Conservation (phyloP, 2,888 invertebrate genomes). For the Poecilobothrus nobilitatus region DNA sequence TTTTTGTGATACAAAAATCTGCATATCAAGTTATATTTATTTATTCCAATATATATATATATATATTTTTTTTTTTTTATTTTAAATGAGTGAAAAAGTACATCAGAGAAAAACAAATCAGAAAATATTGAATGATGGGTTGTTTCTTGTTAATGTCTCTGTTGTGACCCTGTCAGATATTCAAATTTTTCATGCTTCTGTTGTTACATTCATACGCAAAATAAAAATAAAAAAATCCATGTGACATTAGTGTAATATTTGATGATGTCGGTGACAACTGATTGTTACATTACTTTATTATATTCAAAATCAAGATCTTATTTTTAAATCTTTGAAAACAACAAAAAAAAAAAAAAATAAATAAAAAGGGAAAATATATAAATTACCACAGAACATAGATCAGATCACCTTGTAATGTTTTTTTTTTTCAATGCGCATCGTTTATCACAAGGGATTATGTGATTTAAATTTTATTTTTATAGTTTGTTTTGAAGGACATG, state of each 20-base stretch:
- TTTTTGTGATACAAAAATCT: slow-evolving; percentile 15
- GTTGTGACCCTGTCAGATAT: slow-evolving; percentile 8
- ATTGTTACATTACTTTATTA: neutral
- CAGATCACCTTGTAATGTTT: neutral
- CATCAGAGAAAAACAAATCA: neutral
- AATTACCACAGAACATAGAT: neutral
- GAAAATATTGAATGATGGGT: neutral
- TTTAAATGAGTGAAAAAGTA: too few relatives aligned
- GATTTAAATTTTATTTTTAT: slow-evolving; percentile 4
- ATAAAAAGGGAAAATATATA: neutral
- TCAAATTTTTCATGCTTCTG: slow-evolving; percentile 1
- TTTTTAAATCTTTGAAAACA: neutral
- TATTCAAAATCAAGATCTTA: slow-evolving; percentile 4
- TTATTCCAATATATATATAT: neutral
- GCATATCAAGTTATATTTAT: slow-evolving; percentile 15
- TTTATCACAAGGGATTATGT: slow-evolving; percentile 17
- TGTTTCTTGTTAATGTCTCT: slow-evolving; percentile 7
- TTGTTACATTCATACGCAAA: neutral
- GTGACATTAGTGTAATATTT: neutral
- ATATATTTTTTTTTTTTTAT: neutral
- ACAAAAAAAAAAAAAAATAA: neutral
- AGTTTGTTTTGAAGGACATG: neutral
- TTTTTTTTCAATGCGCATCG: slow-evolving; percentile 10
- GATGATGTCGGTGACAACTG: slow-evolving; percentile 9
- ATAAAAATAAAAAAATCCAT: too few relatives aligned